Evolutionary conservation across 2,888 invertebrate genomes (phyloP).

Genomic region (Bursaphelenchus okinawaensis): DNA sequence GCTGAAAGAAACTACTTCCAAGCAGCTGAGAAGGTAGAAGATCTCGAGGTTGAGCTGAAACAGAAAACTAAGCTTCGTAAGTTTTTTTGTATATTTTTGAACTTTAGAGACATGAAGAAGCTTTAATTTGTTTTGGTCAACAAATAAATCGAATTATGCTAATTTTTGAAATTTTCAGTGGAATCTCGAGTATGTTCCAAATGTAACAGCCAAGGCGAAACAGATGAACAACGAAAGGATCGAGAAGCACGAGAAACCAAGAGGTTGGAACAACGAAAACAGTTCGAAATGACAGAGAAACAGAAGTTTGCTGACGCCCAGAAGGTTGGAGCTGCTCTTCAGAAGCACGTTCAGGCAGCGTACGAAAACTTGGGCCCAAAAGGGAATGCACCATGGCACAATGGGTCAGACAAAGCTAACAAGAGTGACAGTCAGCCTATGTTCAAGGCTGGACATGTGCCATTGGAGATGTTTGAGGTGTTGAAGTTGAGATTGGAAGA

Average conservation of each 20-base stretch:
- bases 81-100: too few species aligned
- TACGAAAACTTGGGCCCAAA: background rate
- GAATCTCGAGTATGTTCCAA: background rate
- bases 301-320: conserved; percentile 5
- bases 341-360: conserved; percentile 3
- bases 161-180: background rate
- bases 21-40: conserved; percentile 1
- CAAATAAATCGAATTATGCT: background rate
- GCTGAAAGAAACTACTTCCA: conserved; percentile 9
- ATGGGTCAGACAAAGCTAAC: background rate
- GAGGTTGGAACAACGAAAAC: conserved; percentile 4
- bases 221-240: background rate
- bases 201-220: background rate
- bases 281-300: background rate
- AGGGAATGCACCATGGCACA: conserved; percentile 4
- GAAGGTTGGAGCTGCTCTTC: background rate
- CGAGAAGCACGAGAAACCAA: conserved; percentile 3
- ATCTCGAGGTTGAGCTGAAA: conserved; percentile 12
- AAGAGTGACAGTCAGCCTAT: background rate
- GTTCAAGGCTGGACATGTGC: background rate
- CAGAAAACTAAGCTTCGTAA: conserved; percentile 1
- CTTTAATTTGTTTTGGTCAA: too few species aligned
- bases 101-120: too few species aligned
- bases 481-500: conserved; percentile 5
- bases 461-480: background rate